These are phyloP conservation scores for Callosobruchus maculatus DNA, from an alignment of 2,888 invertebrate genomes.

Conservation along the genomic window DNA sequence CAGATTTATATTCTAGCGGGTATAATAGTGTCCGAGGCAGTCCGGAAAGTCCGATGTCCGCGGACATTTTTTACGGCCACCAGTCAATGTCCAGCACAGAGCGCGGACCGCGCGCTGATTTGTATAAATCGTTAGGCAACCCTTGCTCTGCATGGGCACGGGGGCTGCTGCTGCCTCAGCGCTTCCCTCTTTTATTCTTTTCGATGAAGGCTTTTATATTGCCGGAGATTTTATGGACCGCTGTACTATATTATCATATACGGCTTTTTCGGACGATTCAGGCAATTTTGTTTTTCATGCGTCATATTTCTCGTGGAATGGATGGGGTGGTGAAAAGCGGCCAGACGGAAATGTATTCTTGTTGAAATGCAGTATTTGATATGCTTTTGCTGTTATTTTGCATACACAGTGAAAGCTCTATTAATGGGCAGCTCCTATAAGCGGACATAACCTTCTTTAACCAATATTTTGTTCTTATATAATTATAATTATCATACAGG, in stretches of 20 bases:
- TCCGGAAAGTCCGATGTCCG: neutral
- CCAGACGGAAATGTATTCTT: neutral
- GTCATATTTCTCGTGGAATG: neutral
- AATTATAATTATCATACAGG: no score
- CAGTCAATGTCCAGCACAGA: slow-evolving; percentile 43
- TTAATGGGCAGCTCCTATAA: no score
- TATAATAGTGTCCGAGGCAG: slow-evolving; percentile 39
- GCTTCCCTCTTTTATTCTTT: neutral
- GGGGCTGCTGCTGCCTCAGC: slow-evolving; percentile 13
- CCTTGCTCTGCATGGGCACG: slow-evolving; percentile 35
- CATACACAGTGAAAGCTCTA: no score
- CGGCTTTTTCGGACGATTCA: neutral
- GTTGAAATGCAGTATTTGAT: no score
- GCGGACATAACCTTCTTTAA: no score
- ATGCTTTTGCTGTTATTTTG: no score
- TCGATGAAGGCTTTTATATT: neutral
- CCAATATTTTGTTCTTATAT: no score
- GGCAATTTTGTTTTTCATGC: neutral
- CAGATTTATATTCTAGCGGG: slow-evolving; percentile 36
- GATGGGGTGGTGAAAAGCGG: neutral
- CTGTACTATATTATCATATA: neutral
- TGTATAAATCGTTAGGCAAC: slow-evolving; percentile 40
- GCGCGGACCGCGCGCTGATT: slow-evolving; percentile 25
- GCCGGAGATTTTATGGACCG: neutral
- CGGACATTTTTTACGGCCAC: slow-evolving; percentile 39